Percentiles rank a stretch among this genome's conserved stretches.
Conservation (phyloP, 2,113 vertebrate species). For the Leucosticte australis region DNA sequence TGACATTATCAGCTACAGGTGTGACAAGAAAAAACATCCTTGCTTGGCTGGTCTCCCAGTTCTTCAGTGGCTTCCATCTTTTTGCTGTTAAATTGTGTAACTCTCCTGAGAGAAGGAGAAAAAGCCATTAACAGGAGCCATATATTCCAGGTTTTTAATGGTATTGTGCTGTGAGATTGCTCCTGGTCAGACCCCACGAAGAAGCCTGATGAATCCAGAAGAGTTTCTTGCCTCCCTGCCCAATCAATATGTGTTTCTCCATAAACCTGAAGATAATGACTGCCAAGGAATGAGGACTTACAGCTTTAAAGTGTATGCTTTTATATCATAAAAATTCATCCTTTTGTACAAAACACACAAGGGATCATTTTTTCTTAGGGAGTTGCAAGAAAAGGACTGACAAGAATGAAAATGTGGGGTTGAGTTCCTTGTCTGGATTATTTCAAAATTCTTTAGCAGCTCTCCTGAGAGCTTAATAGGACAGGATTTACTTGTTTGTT, state of each 20-base stretch:
- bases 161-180: not conserved
- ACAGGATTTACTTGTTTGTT: not conserved
- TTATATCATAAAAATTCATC: not conserved
- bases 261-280: not conserved
- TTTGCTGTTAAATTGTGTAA: not conserved
- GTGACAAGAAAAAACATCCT: not conserved
- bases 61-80: not conserved
- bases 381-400: not conserved
- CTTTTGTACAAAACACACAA: not conserved
- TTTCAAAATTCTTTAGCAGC: slow-evolving; percentile 2
- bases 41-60: not conserved
- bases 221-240: not conserved
- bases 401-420: not conserved
- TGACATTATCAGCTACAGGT: not conserved
- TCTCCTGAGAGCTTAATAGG: not conserved
- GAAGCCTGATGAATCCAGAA: not conserved
- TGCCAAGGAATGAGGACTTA: not conserved
- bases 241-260: not conserved
- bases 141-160: not conserved
- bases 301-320: not conserved
- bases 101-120: not conserved
- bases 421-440: not conserved
- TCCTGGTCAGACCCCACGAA: not conserved
- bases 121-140: not conserved
- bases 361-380: slow-evolving; percentile 1